Conservation (phyloP, 2,113 vertebrate species). For the Spizaetus ornatus region DNA sequence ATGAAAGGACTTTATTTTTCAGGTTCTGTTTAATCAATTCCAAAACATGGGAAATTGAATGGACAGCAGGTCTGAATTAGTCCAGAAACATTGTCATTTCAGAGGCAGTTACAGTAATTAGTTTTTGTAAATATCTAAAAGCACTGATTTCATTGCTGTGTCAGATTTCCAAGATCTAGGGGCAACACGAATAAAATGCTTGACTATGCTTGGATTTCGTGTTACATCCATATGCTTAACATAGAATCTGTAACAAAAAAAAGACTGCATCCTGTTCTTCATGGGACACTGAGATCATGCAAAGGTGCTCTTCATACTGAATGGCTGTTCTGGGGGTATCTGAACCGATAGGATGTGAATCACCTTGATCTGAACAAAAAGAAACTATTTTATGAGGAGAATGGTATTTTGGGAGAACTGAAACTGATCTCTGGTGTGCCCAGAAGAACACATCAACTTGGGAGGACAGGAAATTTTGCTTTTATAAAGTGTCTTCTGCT, state of each 20-base stretch:
- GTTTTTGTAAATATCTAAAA: not conserved
- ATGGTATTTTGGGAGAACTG: not conserved
- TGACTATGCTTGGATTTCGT: not conserved
- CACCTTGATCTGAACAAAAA: not conserved
- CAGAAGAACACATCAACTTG: rapidly evolving
- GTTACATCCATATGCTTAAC: not conserved
- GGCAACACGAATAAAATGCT: not conserved
- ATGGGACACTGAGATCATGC: rapidly evolving
- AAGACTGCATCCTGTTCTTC: not conserved
- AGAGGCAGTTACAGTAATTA: not conserved
- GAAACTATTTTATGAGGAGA: not conserved
- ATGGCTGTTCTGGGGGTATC: not conserved
- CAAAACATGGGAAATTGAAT: not conserved
- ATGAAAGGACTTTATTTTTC: not conserved
- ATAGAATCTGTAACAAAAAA: not conserved
- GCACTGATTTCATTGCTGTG: rapidly evolving
- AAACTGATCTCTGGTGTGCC: not conserved
- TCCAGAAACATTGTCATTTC: not conserved
- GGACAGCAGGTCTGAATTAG: not conserved
- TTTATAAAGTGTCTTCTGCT: not conserved
- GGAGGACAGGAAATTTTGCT: not conserved
- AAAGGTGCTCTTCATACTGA: not conserved
- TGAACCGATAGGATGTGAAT: not conserved
- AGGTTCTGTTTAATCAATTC: not conserved
- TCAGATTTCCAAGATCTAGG: not conserved